Conservation (phyloP, 2,888 invertebrate genomes). For the Napeogenes inachia region DNA sequence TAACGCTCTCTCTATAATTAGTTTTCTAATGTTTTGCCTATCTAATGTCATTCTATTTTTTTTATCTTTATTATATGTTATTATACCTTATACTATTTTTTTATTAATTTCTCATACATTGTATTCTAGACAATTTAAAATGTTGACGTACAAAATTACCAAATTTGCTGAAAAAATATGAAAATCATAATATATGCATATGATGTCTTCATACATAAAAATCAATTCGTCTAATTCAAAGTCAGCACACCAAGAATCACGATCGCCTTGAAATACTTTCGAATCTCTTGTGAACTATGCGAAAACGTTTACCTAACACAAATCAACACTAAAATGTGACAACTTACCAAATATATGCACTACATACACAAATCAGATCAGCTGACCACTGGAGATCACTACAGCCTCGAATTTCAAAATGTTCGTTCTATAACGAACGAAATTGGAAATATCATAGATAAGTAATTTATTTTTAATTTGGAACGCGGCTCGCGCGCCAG, state of each 20-base stretch:
- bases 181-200: conserved; percentile 3
- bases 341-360: conserved; percentile 54
- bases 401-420: conserved; percentile 36
- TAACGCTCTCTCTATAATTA: neutral
- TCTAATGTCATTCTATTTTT: neutral
- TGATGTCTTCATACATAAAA: conserved; percentile 25
- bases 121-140: too few relatives aligned
- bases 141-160: too few relatives aligned
- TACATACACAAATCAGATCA: conserved; percentile 34
- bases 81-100: too few relatives aligned
- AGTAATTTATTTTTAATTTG: conserved; percentile 36
- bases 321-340: conserved; percentile 43
- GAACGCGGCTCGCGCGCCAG: conserved; percentile 36
- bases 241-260: conserved; percentile 53
- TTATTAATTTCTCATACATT: too few relatives aligned
- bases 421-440: conserved; percentile 37
- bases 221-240: conserved; percentile 38
- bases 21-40: neutral
- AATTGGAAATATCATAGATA: conserved; percentile 30
- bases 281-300: conserved; percentile 66
- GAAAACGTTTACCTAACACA: conserved; percentile 65
- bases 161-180: neutral
- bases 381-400: conserved; percentile 38
- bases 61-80: too few relatives aligned
- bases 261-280: conserved; percentile 78